These are phyloP conservation scores for Hydrozoanthus gracilis DNA, from an alignment of 92 coral and sea anemone genomes.

Conservation along the genomic window DNA sequence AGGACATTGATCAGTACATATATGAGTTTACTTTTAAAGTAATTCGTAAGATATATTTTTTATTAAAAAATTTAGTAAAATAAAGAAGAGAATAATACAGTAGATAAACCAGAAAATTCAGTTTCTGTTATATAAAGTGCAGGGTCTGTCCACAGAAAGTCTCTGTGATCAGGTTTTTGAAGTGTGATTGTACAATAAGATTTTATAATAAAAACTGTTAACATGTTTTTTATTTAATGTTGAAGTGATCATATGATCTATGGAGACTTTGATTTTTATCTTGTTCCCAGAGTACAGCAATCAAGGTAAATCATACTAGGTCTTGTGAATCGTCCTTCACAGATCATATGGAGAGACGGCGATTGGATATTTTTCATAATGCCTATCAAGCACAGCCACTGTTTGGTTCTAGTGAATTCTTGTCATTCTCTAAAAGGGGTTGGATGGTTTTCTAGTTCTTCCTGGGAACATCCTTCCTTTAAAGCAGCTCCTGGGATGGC, in stretches of 20 bases:
- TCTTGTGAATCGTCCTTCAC: conserved; percentile 20
- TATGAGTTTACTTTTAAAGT: conserved; percentile 26
- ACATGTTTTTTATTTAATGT: conserved; percentile 37
- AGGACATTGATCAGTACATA: conserved; percentile 33
- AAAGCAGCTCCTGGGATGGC: conserved; percentile 24
- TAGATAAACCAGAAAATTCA: conserved; percentile 28
- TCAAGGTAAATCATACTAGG: background rate
- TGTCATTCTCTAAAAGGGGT: conserved; percentile 36
- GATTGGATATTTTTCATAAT: conserved; percentile 19
- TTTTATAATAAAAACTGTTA: conserved; percentile 10
- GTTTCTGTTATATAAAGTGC: conserved; percentile 36
- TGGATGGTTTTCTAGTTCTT: conserved; percentile 27
- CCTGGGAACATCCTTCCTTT: conserved; percentile 2
- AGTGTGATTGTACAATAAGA: conserved; percentile 27
- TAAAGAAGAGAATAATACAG: conserved; percentile 9
- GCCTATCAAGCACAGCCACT: conserved; percentile 31
- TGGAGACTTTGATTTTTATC: background rate
- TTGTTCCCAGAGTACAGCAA: conserved; percentile 31
- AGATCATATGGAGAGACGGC: conserved; percentile 40
- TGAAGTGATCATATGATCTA: conserved; percentile 10
- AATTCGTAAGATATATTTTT: conserved; percentile 22
- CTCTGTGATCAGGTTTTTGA: conserved; percentile 31
- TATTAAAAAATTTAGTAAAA: conserved; percentile 34
- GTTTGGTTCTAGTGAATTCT: conserved; percentile 19
- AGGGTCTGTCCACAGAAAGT: conserved; percentile 36